These are phyloP conservation scores for Halcyon chelicuti DNA, from an alignment of 2,797 vertebrate species.

Conservation along the genomic window DNA sequence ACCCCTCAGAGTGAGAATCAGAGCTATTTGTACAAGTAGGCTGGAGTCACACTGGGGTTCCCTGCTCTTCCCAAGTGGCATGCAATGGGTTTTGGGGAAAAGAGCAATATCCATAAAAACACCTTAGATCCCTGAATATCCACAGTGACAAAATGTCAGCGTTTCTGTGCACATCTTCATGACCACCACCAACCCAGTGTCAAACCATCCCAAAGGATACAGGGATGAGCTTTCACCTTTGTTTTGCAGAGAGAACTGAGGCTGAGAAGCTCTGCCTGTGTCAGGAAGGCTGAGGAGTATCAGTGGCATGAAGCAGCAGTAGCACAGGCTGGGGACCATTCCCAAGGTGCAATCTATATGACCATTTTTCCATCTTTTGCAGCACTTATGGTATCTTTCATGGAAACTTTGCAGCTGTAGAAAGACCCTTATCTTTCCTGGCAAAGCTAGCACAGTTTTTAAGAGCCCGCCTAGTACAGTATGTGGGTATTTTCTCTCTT, in stretches of 20 bases:
- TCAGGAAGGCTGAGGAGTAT: not conserved
- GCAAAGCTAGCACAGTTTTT: not conserved
- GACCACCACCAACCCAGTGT: not conserved
- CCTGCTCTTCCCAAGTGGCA: not conserved
- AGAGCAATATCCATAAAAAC: not conserved
- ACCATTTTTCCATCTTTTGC: not conserved
- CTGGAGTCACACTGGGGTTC: not conserved
- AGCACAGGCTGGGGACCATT: not conserved
- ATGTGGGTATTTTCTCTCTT: conserved; percentile 64
- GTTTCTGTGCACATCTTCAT: accelerated
- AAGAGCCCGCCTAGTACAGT: not conserved
- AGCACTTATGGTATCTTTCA: not conserved
- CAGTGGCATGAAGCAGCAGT: not conserved
- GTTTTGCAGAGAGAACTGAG: not conserved
- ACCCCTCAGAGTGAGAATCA: not conserved
- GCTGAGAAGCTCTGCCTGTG: not conserved
- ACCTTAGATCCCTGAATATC: not conserved
- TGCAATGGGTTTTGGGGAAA: not conserved
- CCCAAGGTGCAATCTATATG: accelerated
- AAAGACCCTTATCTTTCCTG: conserved; percentile 17
- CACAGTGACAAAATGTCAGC: accelerated
- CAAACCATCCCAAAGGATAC: not conserved
- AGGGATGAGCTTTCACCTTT: not conserved
- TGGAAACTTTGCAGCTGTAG: not conserved
- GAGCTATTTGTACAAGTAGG: not conserved